A percentile compares a stretch with the other conserved stretches of the same genome.
Evolutionary conservation across 2,113 vertebrate species (phyloP).

Genomic region (Ciconia maguari): DNA sequence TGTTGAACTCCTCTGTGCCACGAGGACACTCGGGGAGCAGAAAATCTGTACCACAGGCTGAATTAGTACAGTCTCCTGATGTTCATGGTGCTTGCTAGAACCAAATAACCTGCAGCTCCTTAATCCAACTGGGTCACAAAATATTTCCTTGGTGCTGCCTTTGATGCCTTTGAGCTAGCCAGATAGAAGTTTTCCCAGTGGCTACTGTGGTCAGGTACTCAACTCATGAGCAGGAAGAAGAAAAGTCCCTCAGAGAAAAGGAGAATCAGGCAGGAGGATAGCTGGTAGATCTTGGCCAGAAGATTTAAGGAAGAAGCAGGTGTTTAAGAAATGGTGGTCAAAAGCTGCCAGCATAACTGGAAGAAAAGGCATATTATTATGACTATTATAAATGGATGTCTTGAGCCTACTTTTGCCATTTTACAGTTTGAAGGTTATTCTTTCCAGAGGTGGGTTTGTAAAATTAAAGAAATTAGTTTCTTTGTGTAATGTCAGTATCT

Average conservation of each 20-base stretch:
- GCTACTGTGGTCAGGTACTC: background rate
- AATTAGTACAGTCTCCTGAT: background rate
- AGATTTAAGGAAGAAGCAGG: background rate
- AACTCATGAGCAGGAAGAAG: background rate
- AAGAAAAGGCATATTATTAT: background rate
- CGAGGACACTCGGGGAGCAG: accelerated
- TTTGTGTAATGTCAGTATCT: background rate
- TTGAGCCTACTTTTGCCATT: background rate
- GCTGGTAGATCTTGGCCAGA: background rate
- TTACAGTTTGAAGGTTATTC: background rate
- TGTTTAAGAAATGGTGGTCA: background rate
- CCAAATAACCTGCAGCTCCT: background rate
- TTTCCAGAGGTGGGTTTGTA: background rate
- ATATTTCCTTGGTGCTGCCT: background rate
- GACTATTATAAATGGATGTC: background rate
- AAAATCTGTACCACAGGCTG: background rate
- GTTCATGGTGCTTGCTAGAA: background rate
- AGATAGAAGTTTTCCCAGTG: background rate
- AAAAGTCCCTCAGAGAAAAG: background rate
- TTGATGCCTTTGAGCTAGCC: background rate
- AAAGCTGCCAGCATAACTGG: background rate
- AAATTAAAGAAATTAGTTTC: background rate
- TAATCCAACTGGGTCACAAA: background rate
- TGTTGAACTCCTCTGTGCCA: background rate
- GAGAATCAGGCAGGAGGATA: background rate